These are phyloP conservation scores for Diorhabda elongata DNA, from an alignment of 1,140 invertebrate genomes.

Conservation along the genomic window DNA sequence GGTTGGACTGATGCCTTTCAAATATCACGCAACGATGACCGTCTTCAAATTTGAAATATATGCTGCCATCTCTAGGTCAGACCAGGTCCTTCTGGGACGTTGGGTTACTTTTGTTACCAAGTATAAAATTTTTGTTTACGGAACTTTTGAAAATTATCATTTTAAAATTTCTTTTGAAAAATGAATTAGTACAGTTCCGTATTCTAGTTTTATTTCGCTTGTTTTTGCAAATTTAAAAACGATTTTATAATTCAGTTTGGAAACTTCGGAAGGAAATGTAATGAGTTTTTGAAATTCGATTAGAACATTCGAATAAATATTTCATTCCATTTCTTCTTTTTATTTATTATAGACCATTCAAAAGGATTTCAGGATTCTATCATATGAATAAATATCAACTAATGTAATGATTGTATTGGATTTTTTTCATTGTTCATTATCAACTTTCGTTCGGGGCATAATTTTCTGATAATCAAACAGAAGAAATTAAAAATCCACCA, in stretches of 20 bases:
- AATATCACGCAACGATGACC: no score
- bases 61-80: no score
- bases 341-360: neutral
- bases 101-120: no score
- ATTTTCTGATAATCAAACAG: no score
- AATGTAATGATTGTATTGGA: no score
- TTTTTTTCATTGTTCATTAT: no score
- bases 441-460: no score
- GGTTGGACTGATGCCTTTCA: no score
- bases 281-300: conserved; percentile 2
- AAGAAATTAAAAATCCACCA: no score
- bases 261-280: neutral
- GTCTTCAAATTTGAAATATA: no score
- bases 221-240: neutral
- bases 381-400: no score
- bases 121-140: neutral
- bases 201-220: conserved; percentile 1
- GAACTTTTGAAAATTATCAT: neutral
- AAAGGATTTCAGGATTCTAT: neutral
- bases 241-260: neutral
- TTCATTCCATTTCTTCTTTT: neutral
- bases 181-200: neutral
- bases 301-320: neutral
- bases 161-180: neutral
- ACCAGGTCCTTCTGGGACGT: no score